Evolutionary conservation across 2,113 vertebrate species (phyloP), one percentile per base, ranked within the genome.

Genomic region (Willisornis vidua): DNA sequence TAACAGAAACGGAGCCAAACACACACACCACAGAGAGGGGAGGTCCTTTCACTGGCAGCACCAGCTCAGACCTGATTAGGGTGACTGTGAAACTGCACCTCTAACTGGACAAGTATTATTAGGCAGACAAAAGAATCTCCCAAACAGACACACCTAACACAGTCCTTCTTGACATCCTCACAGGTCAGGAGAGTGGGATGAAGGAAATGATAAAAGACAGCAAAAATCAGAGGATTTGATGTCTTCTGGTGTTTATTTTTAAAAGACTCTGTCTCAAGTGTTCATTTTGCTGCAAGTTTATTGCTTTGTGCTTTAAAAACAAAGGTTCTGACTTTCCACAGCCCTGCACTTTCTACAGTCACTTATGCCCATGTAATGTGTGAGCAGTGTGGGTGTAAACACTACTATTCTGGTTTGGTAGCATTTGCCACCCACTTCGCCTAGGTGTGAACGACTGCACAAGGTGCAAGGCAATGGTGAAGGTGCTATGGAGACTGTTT

Each of bases 351-450:
- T 52, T 92, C 76, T 89, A 77, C 52, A 89, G 62, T 87, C 92
- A 73, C 88, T 96, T 85, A 89, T 10, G 28, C 79, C 84, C 74
- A 67, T 89, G 71, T 45, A 85, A 95, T 2, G 90, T 95, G 92
- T 85, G 90, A 97, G 86, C 62, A 72, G 48, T 35, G 93, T 94
- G 93, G 92, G 94, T 94, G 93, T 84, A 94, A 95, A 94, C 90
- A 91, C 29, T 72, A 80, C 95, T 94, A 93, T 97, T 96, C 92
- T 96, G 85, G 95, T 96, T 92, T 85, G 39, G 51, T 74, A 90
- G 66, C 5, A 14, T 95, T 96, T 94, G 88, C 90, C 88, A 94
- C 93, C 90, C 93, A 93, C 94, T 94, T 94, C 59, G 61, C 82
- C 89, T 92, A 93, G 81, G 83, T 93, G 92, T 86, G 92, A 97